These are phyloP conservation scores for Catagonus wagneri DNA, from an alignment of 2,113 vertebrate species.

Conservation along the genomic window DNA sequence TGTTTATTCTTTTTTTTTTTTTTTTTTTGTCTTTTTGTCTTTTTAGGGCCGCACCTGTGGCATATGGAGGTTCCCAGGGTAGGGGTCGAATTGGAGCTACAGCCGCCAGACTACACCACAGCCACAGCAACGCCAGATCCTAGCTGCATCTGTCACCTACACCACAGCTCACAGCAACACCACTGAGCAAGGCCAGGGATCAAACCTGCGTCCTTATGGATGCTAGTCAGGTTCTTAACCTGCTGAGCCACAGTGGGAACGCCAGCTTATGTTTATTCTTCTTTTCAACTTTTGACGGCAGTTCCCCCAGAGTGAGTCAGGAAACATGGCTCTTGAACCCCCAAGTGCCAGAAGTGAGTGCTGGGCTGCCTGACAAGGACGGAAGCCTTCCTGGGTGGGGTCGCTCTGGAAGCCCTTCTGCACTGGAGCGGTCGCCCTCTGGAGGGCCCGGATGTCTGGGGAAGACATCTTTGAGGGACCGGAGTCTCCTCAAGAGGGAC, in stretches of 20 bases:
- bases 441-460: not conserved
- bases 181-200: too few relatives aligned
- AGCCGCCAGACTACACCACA: too few relatives aligned
- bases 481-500: not conserved
- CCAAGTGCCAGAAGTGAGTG: not conserved
- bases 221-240: too few relatives aligned
- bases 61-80: too few relatives aligned
- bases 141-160: too few relatives aligned
- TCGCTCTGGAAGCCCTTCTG: not conserved
- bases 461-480: not conserved
- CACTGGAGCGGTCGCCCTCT: not conserved
- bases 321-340: not conserved
- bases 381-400: not conserved
- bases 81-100: too few relatives aligned
- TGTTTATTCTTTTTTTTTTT: constrained; percentile 34
- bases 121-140: too few relatives aligned
- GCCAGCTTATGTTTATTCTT: not conserved
- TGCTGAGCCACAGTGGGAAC: too few relatives aligned
- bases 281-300: not conserved
- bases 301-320: not conserved
- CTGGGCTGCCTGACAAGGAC: not conserved
- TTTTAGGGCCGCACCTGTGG: too few relatives aligned
- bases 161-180: too few relatives aligned
- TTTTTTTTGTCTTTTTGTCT: not conserved
- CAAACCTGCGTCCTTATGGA: too few relatives aligned